Percentiles rank a stretch among this genome's conserved stretches.
These are phyloP conservation scores for Abscondita cerata DNA, from an alignment of 2,888 invertebrate species.

Conservation along the genomic window DNA sequence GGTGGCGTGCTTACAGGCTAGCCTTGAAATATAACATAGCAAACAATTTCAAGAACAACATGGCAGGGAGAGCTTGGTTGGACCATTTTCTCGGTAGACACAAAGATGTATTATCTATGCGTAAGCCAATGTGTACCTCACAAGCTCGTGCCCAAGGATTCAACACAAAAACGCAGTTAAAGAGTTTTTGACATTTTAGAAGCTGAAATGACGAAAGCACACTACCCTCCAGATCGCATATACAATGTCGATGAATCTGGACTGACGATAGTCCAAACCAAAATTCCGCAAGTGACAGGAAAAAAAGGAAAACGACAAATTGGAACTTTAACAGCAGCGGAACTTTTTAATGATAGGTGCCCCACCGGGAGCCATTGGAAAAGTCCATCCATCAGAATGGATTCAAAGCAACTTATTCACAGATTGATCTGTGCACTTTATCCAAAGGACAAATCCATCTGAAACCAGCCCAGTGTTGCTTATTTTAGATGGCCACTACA, in stretches of 20 bases:
- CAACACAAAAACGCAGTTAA: not conserved
- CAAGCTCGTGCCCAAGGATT: not conserved
- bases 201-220: not conserved
- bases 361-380: not conserved
- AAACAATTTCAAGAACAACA: no score
- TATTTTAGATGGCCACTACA: no score
- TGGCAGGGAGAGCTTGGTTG: no score
- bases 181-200: slow-evolving; percentile 4
- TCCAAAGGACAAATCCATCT: no score
- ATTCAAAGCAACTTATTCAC: no score
- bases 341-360: not conserved
- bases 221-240: not conserved
- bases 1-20: no score
- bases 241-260: slow-evolving; percentile 17
- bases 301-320: slow-evolving; percentile 5
- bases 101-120: no score
- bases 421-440: no score
- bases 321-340: not conserved
- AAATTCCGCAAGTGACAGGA: not conserved
- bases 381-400: not conserved
- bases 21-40: no score
- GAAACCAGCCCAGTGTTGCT: no score
- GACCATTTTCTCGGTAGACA: no score
- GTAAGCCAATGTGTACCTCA: not conserved
- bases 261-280: slow-evolving; percentile 11